A percentile compares a stretch with the other conserved stretches of the same genome.
These are phyloP conservation scores for Urosaurus nigricauda DNA, from an alignment of 2,797 vertebrate species.

Conservation along the genomic window DNA sequence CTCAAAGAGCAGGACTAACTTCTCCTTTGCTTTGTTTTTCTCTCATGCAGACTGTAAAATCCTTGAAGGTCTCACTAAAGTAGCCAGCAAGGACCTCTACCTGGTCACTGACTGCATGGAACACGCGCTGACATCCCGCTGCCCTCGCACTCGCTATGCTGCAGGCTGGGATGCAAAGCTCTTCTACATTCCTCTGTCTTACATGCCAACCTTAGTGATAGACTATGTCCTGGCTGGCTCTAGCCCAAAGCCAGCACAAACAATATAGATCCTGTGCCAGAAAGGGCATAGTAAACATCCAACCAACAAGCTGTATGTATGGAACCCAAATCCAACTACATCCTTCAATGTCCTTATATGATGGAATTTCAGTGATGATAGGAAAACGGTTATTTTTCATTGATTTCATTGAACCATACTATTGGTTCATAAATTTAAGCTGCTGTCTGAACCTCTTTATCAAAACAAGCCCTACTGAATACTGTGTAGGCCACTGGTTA, in stretches of 20 bases:
- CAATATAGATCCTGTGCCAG: neutral
- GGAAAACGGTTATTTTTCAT: no score
- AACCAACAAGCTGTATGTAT: no score
- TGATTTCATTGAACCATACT: no score
- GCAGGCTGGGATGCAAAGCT: conserved; percentile 90
- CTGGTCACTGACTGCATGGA: conserved; percentile 83
- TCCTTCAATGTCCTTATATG: no score
- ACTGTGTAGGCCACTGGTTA: no score
- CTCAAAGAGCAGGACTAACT: neutral
- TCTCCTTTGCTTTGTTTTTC: neutral
- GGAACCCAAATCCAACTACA: no score
- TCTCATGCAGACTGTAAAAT: neutral
- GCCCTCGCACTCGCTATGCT: conserved; percentile 86
- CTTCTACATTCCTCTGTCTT: conserved; percentile 87
- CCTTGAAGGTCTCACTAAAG: fast-evolving
- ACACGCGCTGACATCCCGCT: conserved; percentile 84
- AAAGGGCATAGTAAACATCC: no score
- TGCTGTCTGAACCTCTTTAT: no score
- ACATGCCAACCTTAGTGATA: conserved; percentile 82
- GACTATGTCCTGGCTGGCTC: conserved; percentile 74
- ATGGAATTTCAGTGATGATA: no score
- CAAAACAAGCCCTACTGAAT: no score
- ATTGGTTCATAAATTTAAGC: no score
- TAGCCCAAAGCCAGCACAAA: conserved; percentile 50
- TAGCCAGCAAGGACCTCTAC: neutral